Base-by-base conservation (phyloP, 2,113 vertebrate species). In the Synodontis membranacea region DNA sequence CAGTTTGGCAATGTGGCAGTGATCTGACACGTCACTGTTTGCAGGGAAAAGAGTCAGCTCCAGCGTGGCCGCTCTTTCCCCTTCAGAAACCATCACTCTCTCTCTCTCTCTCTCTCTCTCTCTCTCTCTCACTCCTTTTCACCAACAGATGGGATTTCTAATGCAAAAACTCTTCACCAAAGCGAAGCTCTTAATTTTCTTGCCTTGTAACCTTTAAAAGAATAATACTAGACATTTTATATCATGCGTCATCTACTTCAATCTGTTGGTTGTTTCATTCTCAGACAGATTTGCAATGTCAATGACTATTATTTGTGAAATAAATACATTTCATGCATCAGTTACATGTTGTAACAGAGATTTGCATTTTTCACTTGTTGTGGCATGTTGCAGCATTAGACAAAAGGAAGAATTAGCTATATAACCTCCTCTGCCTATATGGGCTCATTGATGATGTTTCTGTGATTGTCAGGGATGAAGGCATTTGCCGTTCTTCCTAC, bases 221-320 rank as follows among this genome's bases (percentile, higher is more conserved):
- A 34, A 50, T n/a, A 8, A 89, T 50, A 46, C 21, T 88, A 92
- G 25, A 21, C 50, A 90, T 89, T 68, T 56, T 76, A 82, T 88
- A 80, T 60, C 58, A 90, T 93, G 90, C 92, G 91, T 94, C 93
- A 90, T 88, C 46, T 60, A 44, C 15, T 72, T 6, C 50, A 62
- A 39, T 66, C 31, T 86, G 58, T 68, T 86, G 58, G 25, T 31
- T 72, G 21, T 75, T 34, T 87, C 70, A 81, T 86, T 91, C 89
- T 88, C 89, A 90, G 86, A 89, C 89, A 91, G 91, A 93, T 93
- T 90, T 91, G 90, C 90, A 88, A 92, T 78, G 15, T 93, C 92
- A 48, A 6, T 93, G 93, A 94, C 94, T 93, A 90, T 94, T 90
- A 89, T 88, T 92, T 91, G 86, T 93, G 92, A 93, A 93, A 94